A percentile compares a stretch with the other conserved stretches of the same genome.
These are phyloP conservation scores for Leptura quadrifasciata DNA, from an alignment of 2,888 invertebrate genomes.

Conservation along the genomic window DNA sequence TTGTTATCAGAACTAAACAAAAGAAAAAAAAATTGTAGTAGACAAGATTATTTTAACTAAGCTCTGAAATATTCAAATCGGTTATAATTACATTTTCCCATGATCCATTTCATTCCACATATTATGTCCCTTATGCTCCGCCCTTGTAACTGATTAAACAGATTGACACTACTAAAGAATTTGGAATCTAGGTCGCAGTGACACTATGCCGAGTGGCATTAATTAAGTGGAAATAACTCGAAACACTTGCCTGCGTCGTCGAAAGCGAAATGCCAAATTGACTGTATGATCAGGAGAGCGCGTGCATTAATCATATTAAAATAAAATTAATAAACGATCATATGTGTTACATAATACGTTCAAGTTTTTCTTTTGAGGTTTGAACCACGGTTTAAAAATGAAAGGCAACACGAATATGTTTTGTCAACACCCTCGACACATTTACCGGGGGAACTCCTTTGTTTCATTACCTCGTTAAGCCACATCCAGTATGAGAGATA, in stretches of 20 bases:
- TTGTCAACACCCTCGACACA: slow-evolving; percentile 1
- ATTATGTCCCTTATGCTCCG: background rate
- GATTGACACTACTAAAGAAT: slow-evolving; percentile 7
- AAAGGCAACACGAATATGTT: background rate
- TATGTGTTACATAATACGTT: background rate
- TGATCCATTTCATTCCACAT: background rate
- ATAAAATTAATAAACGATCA: background rate
- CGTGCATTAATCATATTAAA: background rate
- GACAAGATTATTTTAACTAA: background rate
- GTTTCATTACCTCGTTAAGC: background rate
- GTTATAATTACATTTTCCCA: background rate
- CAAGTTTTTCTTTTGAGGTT: background rate
- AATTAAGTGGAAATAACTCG: slow-evolving; percentile 35
- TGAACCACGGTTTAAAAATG: background rate
- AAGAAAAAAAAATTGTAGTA: too few relatives aligned
- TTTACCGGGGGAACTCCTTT: background rate
- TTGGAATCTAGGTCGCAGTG: slow-evolving; percentile 33
- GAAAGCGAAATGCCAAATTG: slow-evolving; percentile 39
- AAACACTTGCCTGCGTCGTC: slow-evolving; percentile 30
- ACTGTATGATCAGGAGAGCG: background rate
- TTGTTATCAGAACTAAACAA: too few relatives aligned
- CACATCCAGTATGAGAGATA: background rate
- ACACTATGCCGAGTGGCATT: slow-evolving; percentile 13
- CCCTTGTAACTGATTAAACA: background rate
- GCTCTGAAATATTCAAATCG: background rate